Evolutionary conservation across 2,113 vertebrate genomes (phyloP).

Genomic region (Alectura lathami): DNA sequence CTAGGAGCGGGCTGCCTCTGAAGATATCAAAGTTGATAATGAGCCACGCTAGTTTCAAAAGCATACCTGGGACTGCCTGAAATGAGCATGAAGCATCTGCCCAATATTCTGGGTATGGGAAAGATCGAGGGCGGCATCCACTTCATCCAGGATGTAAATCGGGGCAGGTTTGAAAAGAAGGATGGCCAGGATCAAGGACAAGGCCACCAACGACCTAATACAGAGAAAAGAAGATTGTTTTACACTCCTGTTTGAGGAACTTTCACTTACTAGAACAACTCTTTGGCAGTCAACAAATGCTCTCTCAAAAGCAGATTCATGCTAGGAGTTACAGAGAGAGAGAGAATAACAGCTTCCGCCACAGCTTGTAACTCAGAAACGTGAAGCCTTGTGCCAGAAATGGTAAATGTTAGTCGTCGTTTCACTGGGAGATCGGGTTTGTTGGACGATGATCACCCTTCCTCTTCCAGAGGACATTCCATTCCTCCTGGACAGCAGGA

Average conservation of each 20-base stretch:
- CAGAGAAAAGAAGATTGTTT: background rate
- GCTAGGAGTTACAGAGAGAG: background rate
- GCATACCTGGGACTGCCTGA: conserved; percentile 90
- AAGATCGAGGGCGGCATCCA: conserved; percentile 96
- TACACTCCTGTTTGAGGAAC: background rate
- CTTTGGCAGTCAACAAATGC: background rate
- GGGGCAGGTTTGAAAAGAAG: conserved; percentile 97
- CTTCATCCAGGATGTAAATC: conserved; percentile 97
- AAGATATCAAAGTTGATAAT: background rate
- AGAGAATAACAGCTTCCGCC: background rate
- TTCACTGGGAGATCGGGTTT: background rate
- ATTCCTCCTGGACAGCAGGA: background rate
- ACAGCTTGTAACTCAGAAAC: background rate
- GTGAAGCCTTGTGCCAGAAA: background rate
- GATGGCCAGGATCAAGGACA: conserved; percentile 95
- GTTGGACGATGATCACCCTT: background rate
- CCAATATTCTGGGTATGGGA: conserved; percentile 98
- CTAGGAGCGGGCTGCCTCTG: background rate
- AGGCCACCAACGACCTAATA: conserved; percentile 90
- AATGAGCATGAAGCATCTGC: conserved; percentile 93
- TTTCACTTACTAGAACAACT: background rate
- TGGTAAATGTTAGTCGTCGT: background rate
- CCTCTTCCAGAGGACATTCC: background rate
- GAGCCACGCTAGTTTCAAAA: background rate
- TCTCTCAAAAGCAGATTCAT: background rate